Evolutionary conservation across 2,888 invertebrate genomes (phyloP).

Genomic region (Eustalomyia histrio): DNA sequence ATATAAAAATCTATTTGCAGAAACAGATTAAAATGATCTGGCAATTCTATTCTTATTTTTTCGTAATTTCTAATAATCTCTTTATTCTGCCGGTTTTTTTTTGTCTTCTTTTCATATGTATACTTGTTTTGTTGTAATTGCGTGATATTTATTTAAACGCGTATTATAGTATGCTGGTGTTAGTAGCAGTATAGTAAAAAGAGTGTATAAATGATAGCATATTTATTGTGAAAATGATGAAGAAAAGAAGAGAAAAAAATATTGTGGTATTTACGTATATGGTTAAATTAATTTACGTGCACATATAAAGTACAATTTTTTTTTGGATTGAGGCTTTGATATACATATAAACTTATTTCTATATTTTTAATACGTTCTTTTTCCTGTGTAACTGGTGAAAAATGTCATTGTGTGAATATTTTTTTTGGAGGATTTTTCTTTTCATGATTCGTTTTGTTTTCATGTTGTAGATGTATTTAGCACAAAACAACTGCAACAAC

Average conservation of each 20-base stretch:
- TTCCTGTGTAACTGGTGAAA: not conserved
- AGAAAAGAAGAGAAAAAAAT: not conserved
- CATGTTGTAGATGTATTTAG: conserved; percentile 1
- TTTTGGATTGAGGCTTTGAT: conserved; percentile 5
- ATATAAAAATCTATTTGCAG: no score
- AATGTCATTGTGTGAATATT: conserved; percentile 1
- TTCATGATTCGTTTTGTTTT: not conserved
- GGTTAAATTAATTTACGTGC: conserved; percentile 4
- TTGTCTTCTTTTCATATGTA: conserved; percentile 16
- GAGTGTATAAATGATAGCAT: not conserved
- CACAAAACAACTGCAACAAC: conserved; percentile 27
- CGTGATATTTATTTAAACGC: no score
- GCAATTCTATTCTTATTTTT: not conserved
- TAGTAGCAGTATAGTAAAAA: not conserved
- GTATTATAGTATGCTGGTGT: not conserved
- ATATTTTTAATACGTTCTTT: conserved; percentile 5
- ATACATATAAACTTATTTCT: conserved; percentile 4
- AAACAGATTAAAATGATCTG: no score
- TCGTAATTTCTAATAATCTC: conserved; percentile 42
- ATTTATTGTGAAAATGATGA: not conserved
- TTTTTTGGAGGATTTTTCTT: not conserved
- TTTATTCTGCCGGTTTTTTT: conserved; percentile 42
- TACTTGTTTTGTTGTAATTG: conserved; percentile 11
- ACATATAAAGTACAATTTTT: not conserved
- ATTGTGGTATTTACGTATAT: not conserved